These are phyloP conservation scores for Eurypyga helias DNA, from an alignment of 2,113 vertebrate genomes.

Conservation along the genomic window DNA sequence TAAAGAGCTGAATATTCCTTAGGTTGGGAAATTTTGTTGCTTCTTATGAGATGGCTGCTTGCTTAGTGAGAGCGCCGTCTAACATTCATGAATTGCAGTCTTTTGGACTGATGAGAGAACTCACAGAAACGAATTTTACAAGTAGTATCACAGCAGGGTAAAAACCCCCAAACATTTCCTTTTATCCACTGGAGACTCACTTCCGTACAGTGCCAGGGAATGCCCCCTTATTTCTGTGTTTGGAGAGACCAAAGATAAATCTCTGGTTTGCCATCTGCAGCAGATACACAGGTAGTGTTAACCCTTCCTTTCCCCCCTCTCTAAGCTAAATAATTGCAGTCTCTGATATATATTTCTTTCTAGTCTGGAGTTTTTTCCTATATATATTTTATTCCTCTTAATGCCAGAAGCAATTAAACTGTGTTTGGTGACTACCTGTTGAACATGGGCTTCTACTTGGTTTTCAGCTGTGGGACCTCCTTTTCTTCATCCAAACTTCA, in stretches of 20 bases:
- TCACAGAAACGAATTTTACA: not conserved
- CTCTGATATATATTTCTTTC: rapidly evolving
- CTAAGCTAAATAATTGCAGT: not conserved
- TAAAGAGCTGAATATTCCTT: not conserved
- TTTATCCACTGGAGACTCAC: rapidly evolving
- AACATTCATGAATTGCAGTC: rapidly evolving
- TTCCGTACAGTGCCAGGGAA: not conserved
- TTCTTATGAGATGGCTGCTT: not conserved
- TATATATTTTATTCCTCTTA: not conserved
- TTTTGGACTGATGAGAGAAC: not conserved
- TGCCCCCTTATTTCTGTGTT: too few species aligned
- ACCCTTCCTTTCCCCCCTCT: not conserved
- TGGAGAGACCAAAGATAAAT: not conserved
- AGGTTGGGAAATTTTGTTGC: not conserved
- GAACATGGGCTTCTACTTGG: not conserved
- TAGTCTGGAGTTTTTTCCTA: rapidly evolving
- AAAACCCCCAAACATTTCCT: not conserved
- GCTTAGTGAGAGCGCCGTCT: rapidly evolving
- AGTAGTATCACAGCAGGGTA: rapidly evolving
- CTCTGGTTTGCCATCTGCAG: not conserved
- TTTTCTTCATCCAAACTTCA: too few species aligned
- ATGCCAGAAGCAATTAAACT: not conserved
- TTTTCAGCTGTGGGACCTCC: not conserved
- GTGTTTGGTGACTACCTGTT: not conserved
- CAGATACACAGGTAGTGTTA: not conserved